Evolutionary conservation across 2,797 vertebrate species (phyloP), one percentile per base, ranked within the genome.

Genomic region (Calcarius lapponicus): DNA sequence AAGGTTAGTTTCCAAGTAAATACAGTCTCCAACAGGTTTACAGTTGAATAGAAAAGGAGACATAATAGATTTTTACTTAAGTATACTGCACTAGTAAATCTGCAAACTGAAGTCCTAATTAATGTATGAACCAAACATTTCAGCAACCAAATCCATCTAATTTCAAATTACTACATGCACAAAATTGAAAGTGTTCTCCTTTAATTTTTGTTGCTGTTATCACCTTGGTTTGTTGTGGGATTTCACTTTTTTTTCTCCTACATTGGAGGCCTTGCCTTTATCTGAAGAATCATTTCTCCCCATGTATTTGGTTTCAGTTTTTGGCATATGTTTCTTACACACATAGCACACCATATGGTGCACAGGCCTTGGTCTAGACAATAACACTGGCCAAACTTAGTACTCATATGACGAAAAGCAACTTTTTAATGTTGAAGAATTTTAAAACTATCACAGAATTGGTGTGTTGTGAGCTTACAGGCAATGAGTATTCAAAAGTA

Each of bases 1-100:
- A 92, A 82, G 48, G 69, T 96, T 58, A 70, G 47, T 84, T 93
- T 92, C 50, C 31, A 75, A 67, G 72, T 79, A 86, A 80, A 88
- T 34, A 67, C 1, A 36, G 51, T 64, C 45, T 95, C 56, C 50
- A 47, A 32, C 5, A 24, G 0, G 0, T 54, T 81, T 50, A 58
- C 13, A 40, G 61, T 12, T 57, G 25, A 93, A 57, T 13, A 57
- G 56, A 75, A 93, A 84, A 40, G 32, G 26, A 91, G 34, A 67
- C 16, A 40, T 13, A 40, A 56, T 6, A 20, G 10, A 29, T 48
- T 83, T 87, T 76, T 70, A 11, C 42, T 71, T 80, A 8, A 2
- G 16, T 69, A 36, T 24, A 17, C 14, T 48, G 19, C 26, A 32
- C 16, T 20, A 84, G 8, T 75, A 69, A 17, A 5, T 71, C 67